Evolutionary conservation across 1,140 invertebrate genomes (phyloP).

Genomic region (Acromyrmex echinatior): DNA sequence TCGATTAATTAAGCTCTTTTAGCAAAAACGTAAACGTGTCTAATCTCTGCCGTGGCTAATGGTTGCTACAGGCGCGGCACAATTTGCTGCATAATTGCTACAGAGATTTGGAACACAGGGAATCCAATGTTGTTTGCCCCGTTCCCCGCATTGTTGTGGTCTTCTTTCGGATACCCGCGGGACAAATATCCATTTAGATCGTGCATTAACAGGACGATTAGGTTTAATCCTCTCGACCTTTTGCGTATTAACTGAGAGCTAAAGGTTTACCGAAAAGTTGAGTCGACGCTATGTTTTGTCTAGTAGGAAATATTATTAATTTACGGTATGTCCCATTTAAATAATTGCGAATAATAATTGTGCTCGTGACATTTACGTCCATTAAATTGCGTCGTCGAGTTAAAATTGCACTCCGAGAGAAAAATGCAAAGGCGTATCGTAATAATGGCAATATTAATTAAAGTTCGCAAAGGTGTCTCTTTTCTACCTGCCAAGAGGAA

Average conservation of each 20-base stretch:
- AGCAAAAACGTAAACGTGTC: conserved; percentile 32
- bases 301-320: conserved; percentile 26
- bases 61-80: conserved; percentile 56
- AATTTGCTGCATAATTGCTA: conserved; percentile 62
- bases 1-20: conserved; percentile 33
- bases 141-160: conserved; percentile 45
- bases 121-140: conserved; percentile 41
- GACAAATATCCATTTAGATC: conserved; percentile 69
- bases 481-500: neutral
- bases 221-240: conserved; percentile 66
- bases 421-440: conserved; percentile 39
- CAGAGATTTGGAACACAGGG: conserved; percentile 50
- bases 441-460: conserved; percentile 56
- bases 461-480: conserved; percentile 20
- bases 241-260: neutral
- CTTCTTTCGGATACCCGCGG: conserved; percentile 57
- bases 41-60: conserved; percentile 45
- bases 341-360: conserved; percentile 48
- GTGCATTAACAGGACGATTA: conserved; percentile 68
- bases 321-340: neutral
- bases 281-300: neutral
- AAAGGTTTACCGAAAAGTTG: neutral
- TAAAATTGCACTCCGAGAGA: conserved; percentile 19
- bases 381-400: conserved; percentile 14
- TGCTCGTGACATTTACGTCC: conserved; percentile 33